Evolutionary conservation across 1,140 invertebrate species (phyloP).

Genomic region (Pomacea maculata): DNA sequence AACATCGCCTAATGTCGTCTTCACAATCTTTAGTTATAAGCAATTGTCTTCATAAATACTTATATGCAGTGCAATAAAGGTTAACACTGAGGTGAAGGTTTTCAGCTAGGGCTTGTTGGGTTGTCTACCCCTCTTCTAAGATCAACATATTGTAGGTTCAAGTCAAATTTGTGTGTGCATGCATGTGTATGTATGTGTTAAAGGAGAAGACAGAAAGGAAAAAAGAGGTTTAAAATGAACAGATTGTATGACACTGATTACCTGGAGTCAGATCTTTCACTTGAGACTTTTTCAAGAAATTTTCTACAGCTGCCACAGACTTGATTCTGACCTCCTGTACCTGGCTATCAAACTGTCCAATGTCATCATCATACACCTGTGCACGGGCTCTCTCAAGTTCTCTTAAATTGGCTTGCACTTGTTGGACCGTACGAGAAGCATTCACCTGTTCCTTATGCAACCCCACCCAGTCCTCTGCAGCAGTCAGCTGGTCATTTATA

Average conservation of each 20-base stretch:
- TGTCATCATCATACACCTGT: conserved; percentile 50
- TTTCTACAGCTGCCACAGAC: conserved; percentile 42
- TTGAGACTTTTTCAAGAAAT: conserved; percentile 29
- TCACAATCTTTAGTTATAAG: no score
- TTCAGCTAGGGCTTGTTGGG: no score
- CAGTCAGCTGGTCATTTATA: conserved; percentile 38
- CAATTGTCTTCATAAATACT: no score
- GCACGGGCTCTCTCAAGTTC: conserved; percentile 55
- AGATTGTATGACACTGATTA: neutral
- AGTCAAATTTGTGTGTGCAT: no score
- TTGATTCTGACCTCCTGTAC: conserved; percentile 43
- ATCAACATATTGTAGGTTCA: no score
- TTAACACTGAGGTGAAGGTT: no score
- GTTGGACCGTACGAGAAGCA: conserved; percentile 57
- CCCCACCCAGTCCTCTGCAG: conserved; percentile 46
- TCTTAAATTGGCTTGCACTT: conserved; percentile 54
- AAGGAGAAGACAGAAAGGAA: neutral
- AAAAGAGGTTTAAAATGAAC: neutral
- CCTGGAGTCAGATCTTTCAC: conserved; percentile 19
- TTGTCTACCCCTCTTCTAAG: no score
- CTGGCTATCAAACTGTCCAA: conserved; percentile 48
- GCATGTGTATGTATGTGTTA: neutral
- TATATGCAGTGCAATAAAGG: no score
- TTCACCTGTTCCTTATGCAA: conserved; percentile 57
- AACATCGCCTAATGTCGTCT: no score